phyloP scores from a whole-genome alignment of 2,113 vertebrate genomes.

The Alouatta palliata region DNA sequence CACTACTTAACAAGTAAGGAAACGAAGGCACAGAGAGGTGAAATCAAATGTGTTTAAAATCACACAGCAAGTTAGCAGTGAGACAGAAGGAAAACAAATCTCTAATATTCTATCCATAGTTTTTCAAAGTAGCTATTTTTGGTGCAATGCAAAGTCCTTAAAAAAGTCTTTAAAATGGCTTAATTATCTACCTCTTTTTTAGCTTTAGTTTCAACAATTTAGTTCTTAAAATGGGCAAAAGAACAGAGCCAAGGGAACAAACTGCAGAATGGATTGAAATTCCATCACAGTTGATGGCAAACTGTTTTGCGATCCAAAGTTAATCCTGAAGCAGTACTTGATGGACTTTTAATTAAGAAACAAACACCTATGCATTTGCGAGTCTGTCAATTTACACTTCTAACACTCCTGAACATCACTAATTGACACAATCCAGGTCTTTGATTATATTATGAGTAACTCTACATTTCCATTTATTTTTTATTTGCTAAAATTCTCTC shows the following conservation, averaged over 20 bases:
- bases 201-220: conserved; percentile 15
- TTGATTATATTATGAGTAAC: conserved; percentile 10
- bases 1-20: not conserved
- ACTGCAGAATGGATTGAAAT: conserved; percentile 8
- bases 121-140: conserved; percentile 6
- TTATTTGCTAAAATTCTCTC: not conserved
- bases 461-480: not conserved
- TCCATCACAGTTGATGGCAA: conserved; percentile 22
- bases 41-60: not conserved
- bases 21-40: not conserved
- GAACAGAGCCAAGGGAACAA: not conserved
- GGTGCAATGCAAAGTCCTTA: not conserved
- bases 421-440: not conserved
- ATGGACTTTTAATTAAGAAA: conserved; percentile 78
- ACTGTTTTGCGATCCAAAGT: conserved; percentile 63
- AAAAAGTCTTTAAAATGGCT: not conserved
- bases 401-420: conserved; percentile 67
- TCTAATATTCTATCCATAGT: not conserved
- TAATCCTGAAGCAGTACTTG: conserved; percentile 71
- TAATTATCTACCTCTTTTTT: not conserved
- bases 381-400: conserved; percentile 71
- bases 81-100: not conserved
- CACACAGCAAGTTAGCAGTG: not conserved
- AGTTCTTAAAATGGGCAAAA: not conserved
- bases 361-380: conserved; percentile 64